phyloP scores from a whole-genome alignment of 35 echinoderm and acorn worm species.

The Amphiura filiformis region DNA sequence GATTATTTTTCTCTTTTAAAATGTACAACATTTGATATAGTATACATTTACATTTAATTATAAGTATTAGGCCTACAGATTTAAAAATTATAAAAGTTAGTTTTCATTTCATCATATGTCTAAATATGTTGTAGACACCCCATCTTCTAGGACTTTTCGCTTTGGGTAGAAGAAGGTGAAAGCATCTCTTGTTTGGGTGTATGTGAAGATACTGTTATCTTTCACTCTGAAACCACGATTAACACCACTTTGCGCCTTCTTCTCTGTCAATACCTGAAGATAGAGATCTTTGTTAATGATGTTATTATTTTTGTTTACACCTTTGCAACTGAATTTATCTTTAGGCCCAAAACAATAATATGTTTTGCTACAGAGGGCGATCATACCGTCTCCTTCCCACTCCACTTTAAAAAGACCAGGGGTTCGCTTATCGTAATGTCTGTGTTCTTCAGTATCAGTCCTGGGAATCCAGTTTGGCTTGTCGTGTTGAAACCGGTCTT shows the following conservation, averaged over 20 bases:
- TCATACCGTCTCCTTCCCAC: constrained; percentile 58
- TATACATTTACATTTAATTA: too few species aligned
- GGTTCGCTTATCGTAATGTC: constrained; percentile 35
- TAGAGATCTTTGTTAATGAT: constrained; percentile 23
- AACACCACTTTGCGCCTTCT: background rate
- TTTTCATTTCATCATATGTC: too few species aligned
- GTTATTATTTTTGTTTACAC: constrained; percentile 36
- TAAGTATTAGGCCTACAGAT: too few species aligned
- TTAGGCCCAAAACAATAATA: constrained; percentile 35
- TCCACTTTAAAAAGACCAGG: constrained; percentile 52
- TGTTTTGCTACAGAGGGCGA: constrained; percentile 34
- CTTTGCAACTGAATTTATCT: constrained; percentile 55
- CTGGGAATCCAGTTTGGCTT: constrained; percentile 36
- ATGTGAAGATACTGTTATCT: constrained; percentile 43
- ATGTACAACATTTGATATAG: too few species aligned
- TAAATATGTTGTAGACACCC: constrained; percentile 36
- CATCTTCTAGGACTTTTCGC: constrained; percentile 41
- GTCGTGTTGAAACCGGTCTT: background rate
- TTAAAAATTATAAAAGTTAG: too few species aligned
- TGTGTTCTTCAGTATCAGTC: constrained; percentile 18
- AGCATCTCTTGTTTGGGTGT: constrained; percentile 7
- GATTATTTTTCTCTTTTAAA: too few species aligned
- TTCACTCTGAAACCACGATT: constrained; percentile 51
- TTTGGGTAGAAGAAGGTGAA: constrained; percentile 56
- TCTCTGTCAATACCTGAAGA: constrained; percentile 17